Percentiles rank a stretch among this genome's conserved stretches.
Evolutionary conservation across 2,797 vertebrate species (phyloP).

Genomic region (Oreonectes daqikongensis): DNA sequence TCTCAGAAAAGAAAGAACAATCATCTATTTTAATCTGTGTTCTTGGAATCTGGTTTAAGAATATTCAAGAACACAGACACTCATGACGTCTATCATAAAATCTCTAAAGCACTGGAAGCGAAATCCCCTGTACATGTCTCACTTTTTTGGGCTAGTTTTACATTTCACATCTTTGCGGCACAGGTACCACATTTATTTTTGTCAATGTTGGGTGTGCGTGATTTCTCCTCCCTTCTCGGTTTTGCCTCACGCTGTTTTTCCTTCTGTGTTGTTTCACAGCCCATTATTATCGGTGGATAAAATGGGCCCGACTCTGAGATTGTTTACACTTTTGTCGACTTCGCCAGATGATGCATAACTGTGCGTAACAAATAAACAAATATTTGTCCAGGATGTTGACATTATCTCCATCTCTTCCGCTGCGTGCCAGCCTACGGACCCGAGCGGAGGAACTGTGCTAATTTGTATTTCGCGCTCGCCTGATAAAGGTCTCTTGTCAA

Average conservation of each 20-base stretch:
- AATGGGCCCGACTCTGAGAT: slow-evolving; percentile 29
- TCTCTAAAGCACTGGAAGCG: background rate
- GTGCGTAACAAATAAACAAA: slow-evolving; percentile 36
- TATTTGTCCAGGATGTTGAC: slow-evolving; percentile 32
- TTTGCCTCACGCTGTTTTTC: slow-evolving; percentile 19
- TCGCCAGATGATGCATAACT: slow-evolving; percentile 46
- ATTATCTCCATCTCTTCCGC: slow-evolving; percentile 36
- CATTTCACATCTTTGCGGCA: slow-evolving; percentile 24
- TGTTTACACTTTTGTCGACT: slow-evolving; percentile 42
- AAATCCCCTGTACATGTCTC: slow-evolving; percentile 15
- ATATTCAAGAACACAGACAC: slow-evolving; percentile 14
- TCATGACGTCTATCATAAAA: background rate
- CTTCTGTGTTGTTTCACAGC: slow-evolving; percentile 22
- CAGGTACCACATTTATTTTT: slow-evolving; percentile 23
- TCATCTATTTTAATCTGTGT: slow-evolving; percentile 18
- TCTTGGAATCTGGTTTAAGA: slow-evolving; percentile 14
- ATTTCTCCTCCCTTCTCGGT: slow-evolving; percentile 17
- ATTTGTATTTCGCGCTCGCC: slow-evolving; percentile 24
- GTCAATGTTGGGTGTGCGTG: slow-evolving; percentile 27
- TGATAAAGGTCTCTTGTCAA: slow-evolving; percentile 43
- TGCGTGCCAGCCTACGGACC: slow-evolving; percentile 30
- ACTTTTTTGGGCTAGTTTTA: background rate
- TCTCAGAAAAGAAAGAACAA: slow-evolving; percentile 29
- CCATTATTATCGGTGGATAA: slow-evolving; percentile 35
- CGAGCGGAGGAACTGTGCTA: slow-evolving; percentile 27